Evolutionary conservation across 2,888 invertebrate genomes (phyloP), one percentile per base, ranked within the genome.

Genomic region (Hofmannophila pseudospretella): DNA sequence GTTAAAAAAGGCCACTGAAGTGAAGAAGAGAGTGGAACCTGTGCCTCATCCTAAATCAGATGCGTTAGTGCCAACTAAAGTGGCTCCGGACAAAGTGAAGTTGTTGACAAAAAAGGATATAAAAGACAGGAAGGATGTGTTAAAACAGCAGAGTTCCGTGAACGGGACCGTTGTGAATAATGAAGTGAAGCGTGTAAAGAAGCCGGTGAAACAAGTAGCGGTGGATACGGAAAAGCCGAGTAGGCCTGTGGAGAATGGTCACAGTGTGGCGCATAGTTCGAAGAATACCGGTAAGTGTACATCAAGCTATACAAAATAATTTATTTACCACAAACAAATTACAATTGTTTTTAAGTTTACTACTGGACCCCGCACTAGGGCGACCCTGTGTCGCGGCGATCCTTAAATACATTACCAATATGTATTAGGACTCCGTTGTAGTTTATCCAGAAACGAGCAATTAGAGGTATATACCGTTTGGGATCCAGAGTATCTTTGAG

Each of bases 61-160:
- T 34, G 82, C 68, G 10, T 48, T 84, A 32, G 57, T 84, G 31
- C 54, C 67, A 1, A 52, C 53, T 5, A 85, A 81, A 55, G 57
- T 77, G 0, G 75, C 82, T 1, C 69, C 79, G 1, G 88, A 88
- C 39, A 87, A 86, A 51, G 63, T 84, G 34, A 84, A 77, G 38
- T 56, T 77, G 39, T 57, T 78, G 1, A 74, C 73, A 1, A 88
- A 76, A 49, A 84, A 75, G 35, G 85, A 86, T 4, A 60, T 78
- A 13, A 86, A 75, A 54, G 81, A 76, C 34, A 73, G 75, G 44
- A 81, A 72, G 45, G 86, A 80, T 10, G 59, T 73, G 7, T 61
- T 77, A 34, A 86, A 81, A 42, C 82, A 80, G 36, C 82, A 85
- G 61, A 67, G 48, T 33, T 57, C 72, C 1, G 50, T 78, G 1